phyloP scores from a whole-genome alignment of 2,113 vertebrate species.

The Serilophus lunatus region DNA sequence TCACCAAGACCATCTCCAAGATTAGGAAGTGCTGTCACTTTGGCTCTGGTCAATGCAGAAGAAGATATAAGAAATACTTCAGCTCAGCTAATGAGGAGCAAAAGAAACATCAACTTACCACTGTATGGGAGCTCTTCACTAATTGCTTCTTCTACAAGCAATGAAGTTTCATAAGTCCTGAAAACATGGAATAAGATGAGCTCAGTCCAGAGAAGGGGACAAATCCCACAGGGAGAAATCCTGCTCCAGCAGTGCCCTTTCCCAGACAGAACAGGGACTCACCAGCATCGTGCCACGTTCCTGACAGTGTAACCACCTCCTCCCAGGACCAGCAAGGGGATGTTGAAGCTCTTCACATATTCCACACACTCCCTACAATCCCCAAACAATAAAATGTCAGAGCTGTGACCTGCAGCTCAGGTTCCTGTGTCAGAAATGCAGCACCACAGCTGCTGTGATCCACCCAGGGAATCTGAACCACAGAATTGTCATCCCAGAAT shows the following conservation, averaged over 20 bases:
- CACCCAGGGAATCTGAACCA: background rate
- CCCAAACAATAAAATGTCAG: background rate
- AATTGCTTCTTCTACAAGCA: constrained; percentile 93
- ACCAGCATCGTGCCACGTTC: constrained; percentile 98
- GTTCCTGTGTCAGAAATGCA: rapidly evolving
- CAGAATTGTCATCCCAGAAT: too few relatives aligned
- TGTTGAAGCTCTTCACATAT: constrained; percentile 98
- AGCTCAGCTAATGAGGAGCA: background rate
- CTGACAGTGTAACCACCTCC: constrained; percentile 97
- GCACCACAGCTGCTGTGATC: rapidly evolving
- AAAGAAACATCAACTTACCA: constrained; percentile 73
- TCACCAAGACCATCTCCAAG: background rate
- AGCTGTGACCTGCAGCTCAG: background rate
- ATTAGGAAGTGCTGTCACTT: background rate
- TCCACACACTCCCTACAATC: constrained; percentile 90
- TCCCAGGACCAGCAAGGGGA: constrained; percentile 93
- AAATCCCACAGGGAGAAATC: background rate
- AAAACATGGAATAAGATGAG: background rate
- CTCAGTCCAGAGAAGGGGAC: background rate
- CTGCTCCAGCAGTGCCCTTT: background rate
- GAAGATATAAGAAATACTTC: rapidly evolving
- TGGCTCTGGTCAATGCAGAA: background rate
- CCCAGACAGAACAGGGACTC: background rate
- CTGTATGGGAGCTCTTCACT: constrained; percentile 97
- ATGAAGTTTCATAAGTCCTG: constrained; percentile 95